A percentile compares a stretch with the other conserved stretches of the same genome.
phyloP scores from a whole-genome alignment of 2,113 vertebrate species.

The Philantomba maxwellii region DNA sequence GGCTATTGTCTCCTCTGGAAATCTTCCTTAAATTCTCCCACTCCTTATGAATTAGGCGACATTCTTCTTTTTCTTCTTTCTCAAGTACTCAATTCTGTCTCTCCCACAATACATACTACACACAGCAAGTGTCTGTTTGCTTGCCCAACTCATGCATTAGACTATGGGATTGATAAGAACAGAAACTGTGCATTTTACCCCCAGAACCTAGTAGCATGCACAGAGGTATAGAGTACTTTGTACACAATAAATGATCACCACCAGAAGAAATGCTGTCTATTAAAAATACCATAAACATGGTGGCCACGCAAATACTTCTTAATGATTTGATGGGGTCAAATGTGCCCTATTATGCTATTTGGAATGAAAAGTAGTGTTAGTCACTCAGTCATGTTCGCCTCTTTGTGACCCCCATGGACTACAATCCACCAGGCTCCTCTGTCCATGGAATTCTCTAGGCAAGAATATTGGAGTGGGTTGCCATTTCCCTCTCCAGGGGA shows the following conservation, averaged over 20 bases:
- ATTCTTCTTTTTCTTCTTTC: not conserved
- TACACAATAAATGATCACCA: not conserved
- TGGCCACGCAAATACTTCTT: conserved; percentile 2
- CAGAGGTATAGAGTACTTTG: not conserved
- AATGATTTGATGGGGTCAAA: not conserved
- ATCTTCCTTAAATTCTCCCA: not conserved
- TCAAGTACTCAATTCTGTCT: not conserved
- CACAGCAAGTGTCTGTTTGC: not conserved
- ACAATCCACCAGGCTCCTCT: not conserved
- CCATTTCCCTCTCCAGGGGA: not conserved
- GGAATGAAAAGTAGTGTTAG: not conserved
- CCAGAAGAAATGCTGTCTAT: not conserved
- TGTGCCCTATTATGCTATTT: not conserved
- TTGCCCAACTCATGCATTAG: not conserved
- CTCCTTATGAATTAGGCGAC: not conserved
- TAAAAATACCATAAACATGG: not conserved
- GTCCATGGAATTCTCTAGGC: not conserved
- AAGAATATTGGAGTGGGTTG: not conserved
- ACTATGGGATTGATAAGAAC: not conserved
- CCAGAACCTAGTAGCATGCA: not conserved
- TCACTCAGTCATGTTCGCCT: not conserved
- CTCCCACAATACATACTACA: not conserved
- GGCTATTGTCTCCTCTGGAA: not conserved
- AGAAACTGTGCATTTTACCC: not conserved
- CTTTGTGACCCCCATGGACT: not conserved